Evolutionary conservation across 2,888 invertebrate species (phyloP).

Genomic region (Beris morrisii): DNA sequence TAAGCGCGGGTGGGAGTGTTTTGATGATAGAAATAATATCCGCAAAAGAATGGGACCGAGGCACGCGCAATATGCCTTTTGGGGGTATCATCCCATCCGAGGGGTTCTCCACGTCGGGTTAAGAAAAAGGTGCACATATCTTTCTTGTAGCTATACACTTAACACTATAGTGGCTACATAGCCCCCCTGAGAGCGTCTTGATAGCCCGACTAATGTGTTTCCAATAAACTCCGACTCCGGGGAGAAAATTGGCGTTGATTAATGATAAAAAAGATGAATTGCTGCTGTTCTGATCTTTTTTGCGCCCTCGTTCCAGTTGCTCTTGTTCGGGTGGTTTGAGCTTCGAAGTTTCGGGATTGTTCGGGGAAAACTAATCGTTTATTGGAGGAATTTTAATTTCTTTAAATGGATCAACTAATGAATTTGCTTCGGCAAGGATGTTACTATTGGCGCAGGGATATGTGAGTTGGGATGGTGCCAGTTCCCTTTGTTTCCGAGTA

Average conservation of each 20-base stretch:
- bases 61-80: no score
- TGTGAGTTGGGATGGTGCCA: no score
- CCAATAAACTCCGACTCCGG: constrained; percentile 30
- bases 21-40: no score
- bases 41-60: no score
- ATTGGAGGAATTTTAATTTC: constrained; percentile 32
- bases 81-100: no score
- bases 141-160: no score
- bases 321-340: background rate
- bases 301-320: background rate
- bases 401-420: constrained; percentile 28
- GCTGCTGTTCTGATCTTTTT: constrained; percentile 25
- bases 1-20: no score
- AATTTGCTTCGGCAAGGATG: constrained; percentile 10
- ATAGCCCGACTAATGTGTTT: constrained; percentile 33
- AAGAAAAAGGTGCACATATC: no score
- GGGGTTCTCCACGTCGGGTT: no score
- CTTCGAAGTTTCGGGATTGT: constrained; percentile 7
- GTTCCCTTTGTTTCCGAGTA: background rate
- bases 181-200: constrained; percentile 1
- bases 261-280: constrained; percentile 36
- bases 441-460: no score
- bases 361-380: constrained; percentile 26
- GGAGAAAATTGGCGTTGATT: constrained; percentile 36
- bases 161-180: no score